phyloP scores from a whole-genome alignment of 2,113 vertebrate genomes.

The Microtus richardsoni region DNA sequence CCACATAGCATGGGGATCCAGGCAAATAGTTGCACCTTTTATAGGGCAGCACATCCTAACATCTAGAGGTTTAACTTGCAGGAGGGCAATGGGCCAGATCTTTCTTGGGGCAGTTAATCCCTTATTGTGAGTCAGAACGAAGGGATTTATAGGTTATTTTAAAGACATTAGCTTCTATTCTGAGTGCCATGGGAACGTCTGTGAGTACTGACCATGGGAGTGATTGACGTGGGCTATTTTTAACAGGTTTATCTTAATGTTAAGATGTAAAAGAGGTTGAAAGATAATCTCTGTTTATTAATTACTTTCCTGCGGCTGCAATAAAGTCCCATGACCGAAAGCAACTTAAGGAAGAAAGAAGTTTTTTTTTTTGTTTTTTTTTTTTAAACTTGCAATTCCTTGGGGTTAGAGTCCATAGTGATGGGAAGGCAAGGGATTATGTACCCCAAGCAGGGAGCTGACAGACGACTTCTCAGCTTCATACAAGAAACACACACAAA shows the following conservation, averaged over 20 bases:
- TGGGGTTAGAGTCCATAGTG: neutral
- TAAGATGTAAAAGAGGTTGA: neutral
- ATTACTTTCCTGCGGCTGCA: neutral
- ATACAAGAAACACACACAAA: neutral
- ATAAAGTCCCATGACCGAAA: neutral
- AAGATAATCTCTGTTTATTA: neutral
- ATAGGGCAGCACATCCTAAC: neutral
- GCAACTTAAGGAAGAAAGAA: neutral
- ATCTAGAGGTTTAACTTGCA: neutral
- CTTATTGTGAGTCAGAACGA: neutral
- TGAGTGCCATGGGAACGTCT: neutral
- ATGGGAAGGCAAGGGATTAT: neutral
- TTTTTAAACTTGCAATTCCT: neutral
- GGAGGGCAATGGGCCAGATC: neutral
- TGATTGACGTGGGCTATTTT: neutral
- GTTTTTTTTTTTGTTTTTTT: neutral
- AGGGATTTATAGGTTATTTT: neutral
- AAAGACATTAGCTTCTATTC: neutral
- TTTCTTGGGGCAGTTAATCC: conserved; percentile 41
- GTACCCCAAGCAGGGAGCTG: neutral
- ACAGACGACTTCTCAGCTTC: neutral
- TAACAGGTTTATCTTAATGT: neutral
- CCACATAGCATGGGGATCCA: neutral
- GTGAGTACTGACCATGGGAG: neutral
- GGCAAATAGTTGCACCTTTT: neutral